Percentiles rank a stretch among this genome's conserved stretches.
These are phyloP conservation scores for Entelurus aequoreus DNA, from an alignment of 2,113 vertebrate genomes.

Conservation along the genomic window DNA sequence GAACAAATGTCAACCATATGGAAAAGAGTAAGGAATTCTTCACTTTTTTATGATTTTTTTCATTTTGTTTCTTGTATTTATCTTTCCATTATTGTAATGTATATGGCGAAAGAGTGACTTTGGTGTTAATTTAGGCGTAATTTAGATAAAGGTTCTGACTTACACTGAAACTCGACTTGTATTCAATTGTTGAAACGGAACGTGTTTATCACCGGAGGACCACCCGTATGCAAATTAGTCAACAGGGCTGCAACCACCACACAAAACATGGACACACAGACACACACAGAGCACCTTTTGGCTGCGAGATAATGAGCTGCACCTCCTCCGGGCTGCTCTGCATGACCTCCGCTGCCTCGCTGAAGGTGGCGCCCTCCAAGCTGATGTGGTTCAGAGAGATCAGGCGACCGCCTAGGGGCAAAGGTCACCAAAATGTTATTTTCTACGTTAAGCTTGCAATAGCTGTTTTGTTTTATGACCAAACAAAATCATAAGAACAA, in stretches of 20 bases:
- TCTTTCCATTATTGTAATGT: too few species aligned
- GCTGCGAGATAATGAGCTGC: constrained; percentile 84
- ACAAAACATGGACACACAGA: constrained; percentile 9
- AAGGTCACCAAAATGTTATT: constrained; percentile 35
- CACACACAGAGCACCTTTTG: constrained; percentile 72
- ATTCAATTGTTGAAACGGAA: too few species aligned
- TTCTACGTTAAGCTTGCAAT: neutral
- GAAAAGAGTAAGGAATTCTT: too few species aligned
- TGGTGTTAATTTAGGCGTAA: too few species aligned
- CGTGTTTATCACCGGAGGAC: too few species aligned
- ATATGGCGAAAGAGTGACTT: too few species aligned
- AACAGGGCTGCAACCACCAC: neutral
- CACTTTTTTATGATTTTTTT: too few species aligned
- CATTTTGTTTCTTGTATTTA: too few species aligned
- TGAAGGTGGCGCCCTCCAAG: constrained; percentile 84
- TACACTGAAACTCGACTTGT: too few species aligned
- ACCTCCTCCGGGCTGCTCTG: constrained; percentile 81
- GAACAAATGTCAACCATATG: too few species aligned
- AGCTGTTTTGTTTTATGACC: neutral
- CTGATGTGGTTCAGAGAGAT: constrained; percentile 87
- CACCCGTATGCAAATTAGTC: too few species aligned
- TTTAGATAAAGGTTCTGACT: too few species aligned
- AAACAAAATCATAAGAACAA: neutral
- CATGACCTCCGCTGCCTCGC: constrained; percentile 81
- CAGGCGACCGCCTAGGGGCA: constrained; percentile 77